Evolutionary conservation across 2,888 invertebrate genomes (phyloP), one percentile per base, ranked within the genome.

Genomic region (Eremobia ochroleuca): DNA sequence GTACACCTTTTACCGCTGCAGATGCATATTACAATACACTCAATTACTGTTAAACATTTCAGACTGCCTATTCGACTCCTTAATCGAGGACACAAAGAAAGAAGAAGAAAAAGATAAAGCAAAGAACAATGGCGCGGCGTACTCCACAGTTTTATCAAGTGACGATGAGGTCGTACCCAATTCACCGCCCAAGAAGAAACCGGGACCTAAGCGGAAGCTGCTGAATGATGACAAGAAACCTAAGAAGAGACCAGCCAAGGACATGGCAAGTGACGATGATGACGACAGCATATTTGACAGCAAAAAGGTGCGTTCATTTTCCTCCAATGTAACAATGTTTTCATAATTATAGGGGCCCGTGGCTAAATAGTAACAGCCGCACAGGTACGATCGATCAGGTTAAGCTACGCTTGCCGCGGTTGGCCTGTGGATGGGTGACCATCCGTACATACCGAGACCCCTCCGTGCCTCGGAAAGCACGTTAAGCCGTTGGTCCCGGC

Each of bases 31-130:
- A 61, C 2, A 40, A 55, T 31, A 28, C 15, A 34, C 25, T 58
- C 18, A 74, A 62, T 37, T n/a, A 49, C 4, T 59, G 13, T 46
- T 34, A 0, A 59, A 40, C 0, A 37, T 91, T 91, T 5, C 93
- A 97, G 97, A 97, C 73, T 97, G 96, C 83, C 92, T 97, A 25
- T 97, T 97, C 90, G 97, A 97, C 87, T 97, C 97, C 0, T 89
- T 97, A 74, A 97, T 97, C 81, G 97, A 97, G 83, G 97, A 96
- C 66, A 92, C 96, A 0, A 96, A 95, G 85, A 96, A 95, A 28
- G 95, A 96, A 46, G 92, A 76, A 73, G 21, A 94, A 21, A 76
- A 81, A 0, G 83, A 87, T 21, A 92, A 89, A 73, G 74, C 85
- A 25, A 85, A 90, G 69, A 75, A 86, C 65, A 80, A 80, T 21